Base-by-base conservation (phyloP, 1,140 invertebrate species). In the Stegodyphus mimosarum region DNA sequence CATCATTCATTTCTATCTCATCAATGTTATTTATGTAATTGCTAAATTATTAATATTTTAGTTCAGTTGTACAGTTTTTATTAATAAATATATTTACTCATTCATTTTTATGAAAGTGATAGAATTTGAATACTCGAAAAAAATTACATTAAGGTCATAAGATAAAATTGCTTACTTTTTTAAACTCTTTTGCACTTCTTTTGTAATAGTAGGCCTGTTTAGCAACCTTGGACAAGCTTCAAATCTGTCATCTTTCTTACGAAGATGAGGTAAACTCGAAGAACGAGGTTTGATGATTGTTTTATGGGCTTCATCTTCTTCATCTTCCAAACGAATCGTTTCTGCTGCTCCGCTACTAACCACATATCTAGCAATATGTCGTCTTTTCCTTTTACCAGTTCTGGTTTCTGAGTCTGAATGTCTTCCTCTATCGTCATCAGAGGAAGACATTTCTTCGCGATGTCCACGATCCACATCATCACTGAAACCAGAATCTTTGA, bases 401-500 rank as follows among this genome's bases (percentile, higher is more conserved):
- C 15, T 60, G 55, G 9, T 60, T 7, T 18, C 15, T 7, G 13
- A 67, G 17, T 67, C 64, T 2, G 64, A 67, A 17, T n/a, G 17
- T 9, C 15, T 5, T 15, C 55, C 9, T 60, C 55, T 15, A 9
- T 67, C 64, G 15, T 72, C 67, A 70, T 33, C 70, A 49, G 70
- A 72, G 10, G 51, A 72, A 17, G 70, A 72, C 33, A 72, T 49
- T 51, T 50, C 13, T 11, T 72, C 11, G 7, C 70, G 81, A 53
- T 48, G 72, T n/a, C 75, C 52, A 4, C 83, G 18, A 10, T 83
- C 79, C 6, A 87, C 55, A n/a, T 87, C 78, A 7, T 87, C 87
- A 48, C 87, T 84, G 66, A 85, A 84, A 11, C 87, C 87, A 15
- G 87, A 87, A 74, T 87, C 87, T 63, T 87, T 87, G 55, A 87